Evolutionary conservation across 1,140 invertebrate species (phyloP), one percentile per base, ranked within the genome.

Genomic region (Stegodyphus dumicola): DNA sequence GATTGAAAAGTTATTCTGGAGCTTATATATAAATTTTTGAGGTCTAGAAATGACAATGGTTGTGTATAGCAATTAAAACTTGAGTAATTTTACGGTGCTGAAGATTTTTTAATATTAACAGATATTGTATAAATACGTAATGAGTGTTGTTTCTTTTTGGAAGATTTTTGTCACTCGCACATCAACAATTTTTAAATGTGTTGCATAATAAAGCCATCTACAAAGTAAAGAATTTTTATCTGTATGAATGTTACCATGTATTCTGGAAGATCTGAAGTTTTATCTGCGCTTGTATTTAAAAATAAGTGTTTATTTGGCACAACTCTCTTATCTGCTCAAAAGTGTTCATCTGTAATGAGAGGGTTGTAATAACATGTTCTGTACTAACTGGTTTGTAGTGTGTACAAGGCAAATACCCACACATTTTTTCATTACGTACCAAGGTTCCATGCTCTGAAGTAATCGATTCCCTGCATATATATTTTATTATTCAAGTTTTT

Each of bases 401-500:
- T 81, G 56, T 49, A 69, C 66, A 60, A 48, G 15, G 15, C 74
- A 76, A 67, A 67, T n/a, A 67, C n/a, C 65, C 65, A 67, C 70
- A 13, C 33, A 10, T 73, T 86, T 77, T 71, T 66, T 77, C 66
- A 78, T 86, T 77, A 78, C 69, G 56, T 85, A 77, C 60, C 81
- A 77, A 85, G n/a, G 75, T 86, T 85, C 83, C 83, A 85, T 85
- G 83, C 83, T 85, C 74, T 77, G 15, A 86, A 86, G 54, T 85
- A 86, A 78, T 73, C 64, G 64, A 86, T 86, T 86, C 75, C 84
- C 84, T 77, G 76, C 76, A 86, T 86, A 86, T 85, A 85, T 86
- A 86, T 86, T 86, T 86, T 86, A 86, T 86, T 86, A 86, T 86
- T 86, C 75, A 78, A 77, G 84, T 86, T 86, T 86, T 86, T 86